Conservation (phyloP, 2,113 vertebrate genomes). For the Eidolon helvum region DNA sequence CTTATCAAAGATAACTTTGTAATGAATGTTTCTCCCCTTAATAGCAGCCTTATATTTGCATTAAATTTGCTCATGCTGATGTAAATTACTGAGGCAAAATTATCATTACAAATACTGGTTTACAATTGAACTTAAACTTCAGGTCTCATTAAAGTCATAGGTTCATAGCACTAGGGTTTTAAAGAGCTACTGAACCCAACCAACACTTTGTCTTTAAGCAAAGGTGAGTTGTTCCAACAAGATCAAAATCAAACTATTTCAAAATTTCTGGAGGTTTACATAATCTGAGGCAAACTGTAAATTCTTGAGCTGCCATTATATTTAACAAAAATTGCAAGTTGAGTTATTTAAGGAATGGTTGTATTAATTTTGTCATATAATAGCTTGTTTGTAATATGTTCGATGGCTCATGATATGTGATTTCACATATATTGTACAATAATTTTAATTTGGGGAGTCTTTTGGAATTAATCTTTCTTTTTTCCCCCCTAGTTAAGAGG, state of each 20-base stretch:
- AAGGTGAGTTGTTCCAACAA: neutral
- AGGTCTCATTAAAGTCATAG: neutral
- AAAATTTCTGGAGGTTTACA: neutral
- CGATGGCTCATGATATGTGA: neutral
- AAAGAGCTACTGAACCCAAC: neutral
- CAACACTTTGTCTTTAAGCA: neutral
- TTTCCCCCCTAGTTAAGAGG: neutral
- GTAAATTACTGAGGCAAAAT: neutral
- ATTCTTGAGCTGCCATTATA: neutral
- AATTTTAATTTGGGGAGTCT: neutral
- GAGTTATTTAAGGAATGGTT: neutral
- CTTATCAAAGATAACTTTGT: neutral
- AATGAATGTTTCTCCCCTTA: neutral
- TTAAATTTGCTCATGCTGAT: neutral
- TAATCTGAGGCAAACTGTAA: neutral
- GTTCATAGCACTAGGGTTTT: neutral
- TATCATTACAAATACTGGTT: neutral
- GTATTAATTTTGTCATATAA: neutral
- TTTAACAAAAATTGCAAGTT: neutral
- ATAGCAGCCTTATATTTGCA: neutral
- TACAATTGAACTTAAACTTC: neutral
- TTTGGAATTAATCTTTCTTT: neutral
- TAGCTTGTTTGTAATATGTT: neutral
- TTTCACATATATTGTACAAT: neutral
- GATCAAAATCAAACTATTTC: neutral